Evolutionary conservation across 2,113 vertebrate species (phyloP).

Genomic region (Heterochromis multidens): DNA sequence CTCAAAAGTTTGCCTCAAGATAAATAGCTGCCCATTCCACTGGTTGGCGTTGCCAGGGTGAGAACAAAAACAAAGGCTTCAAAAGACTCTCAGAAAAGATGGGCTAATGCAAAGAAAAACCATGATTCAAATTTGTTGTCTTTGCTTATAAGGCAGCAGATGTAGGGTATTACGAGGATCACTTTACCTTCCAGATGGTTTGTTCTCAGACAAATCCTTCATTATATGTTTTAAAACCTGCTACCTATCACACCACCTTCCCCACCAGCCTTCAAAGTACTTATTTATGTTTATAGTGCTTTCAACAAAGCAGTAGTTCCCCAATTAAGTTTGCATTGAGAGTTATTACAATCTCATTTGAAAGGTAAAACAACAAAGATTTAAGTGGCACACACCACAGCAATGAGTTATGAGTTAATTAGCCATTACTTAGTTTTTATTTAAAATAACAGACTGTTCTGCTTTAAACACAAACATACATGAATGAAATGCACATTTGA

Average conservation of each 20-base stretch:
- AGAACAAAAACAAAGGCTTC: not conserved
- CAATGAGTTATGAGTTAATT: not conserved
- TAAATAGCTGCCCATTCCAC: slow-evolving; percentile 14
- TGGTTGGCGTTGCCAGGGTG: not conserved
- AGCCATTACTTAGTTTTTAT: not conserved
- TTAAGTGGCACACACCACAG: not conserved
- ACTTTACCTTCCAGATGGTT: slow-evolving; percentile 16
- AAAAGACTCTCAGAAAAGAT: not conserved
- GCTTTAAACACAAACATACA: not conserved
- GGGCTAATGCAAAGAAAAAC: not conserved
- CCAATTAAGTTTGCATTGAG: not conserved
- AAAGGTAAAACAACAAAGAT: not conserved
- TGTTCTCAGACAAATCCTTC: slow-evolving; percentile 9
- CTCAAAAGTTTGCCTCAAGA: slow-evolving; percentile 17
- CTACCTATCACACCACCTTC: not conserved
- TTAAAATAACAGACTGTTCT: not conserved
- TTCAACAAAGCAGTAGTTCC: not conserved
- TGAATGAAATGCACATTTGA: not conserved
- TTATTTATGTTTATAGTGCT: not conserved
- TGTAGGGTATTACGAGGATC: not conserved
- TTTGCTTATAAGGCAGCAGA: not conserved
- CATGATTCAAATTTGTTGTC: not conserved
- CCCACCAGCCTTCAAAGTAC: not conserved
- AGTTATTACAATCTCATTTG: not conserved
- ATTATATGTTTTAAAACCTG: slow-evolving; percentile 6